A percentile compares a stretch with the other conserved stretches of the same genome.
phyloP scores from a whole-genome alignment of 2,797 vertebrate genomes.

The Varecia variegata region DNA sequence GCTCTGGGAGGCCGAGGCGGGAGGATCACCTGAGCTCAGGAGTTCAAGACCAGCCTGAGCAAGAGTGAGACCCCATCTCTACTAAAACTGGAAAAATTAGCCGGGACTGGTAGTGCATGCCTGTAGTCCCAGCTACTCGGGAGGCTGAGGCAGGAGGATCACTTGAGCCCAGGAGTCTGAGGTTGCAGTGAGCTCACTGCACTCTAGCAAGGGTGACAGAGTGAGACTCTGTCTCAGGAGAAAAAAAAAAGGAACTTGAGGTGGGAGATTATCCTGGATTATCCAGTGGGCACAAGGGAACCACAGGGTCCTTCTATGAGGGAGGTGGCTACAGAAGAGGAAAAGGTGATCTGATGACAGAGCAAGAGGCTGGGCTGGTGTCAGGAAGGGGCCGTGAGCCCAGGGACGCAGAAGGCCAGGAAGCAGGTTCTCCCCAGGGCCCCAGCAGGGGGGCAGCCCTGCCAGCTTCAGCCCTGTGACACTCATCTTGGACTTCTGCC shows the following conservation, averaged over 20 bases:
- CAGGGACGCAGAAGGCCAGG: background rate
- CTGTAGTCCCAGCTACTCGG: too few relatives aligned
- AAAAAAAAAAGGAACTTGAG: background rate
- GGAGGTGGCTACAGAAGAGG: background rate
- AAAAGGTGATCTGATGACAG: background rate
- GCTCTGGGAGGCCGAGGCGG: too few relatives aligned
- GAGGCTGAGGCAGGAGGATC: too few relatives aligned
- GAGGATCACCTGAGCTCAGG: too few relatives aligned
- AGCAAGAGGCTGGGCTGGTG: background rate
- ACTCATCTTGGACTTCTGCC: background rate
- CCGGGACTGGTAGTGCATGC: accelerated
- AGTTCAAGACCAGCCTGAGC: too few relatives aligned
- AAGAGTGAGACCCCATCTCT: too few relatives aligned
- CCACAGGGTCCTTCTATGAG: background rate
- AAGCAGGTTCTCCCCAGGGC: background rate
- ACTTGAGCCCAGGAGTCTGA: too few relatives aligned
- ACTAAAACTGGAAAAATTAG: too few relatives aligned
- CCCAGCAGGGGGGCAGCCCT: background rate
- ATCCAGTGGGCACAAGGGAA: background rate
- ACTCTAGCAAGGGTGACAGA: too few relatives aligned
- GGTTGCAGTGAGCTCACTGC: too few relatives aligned
- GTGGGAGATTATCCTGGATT: background rate
- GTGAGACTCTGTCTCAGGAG: too few relatives aligned
- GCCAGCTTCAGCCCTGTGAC: background rate
- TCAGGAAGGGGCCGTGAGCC: background rate